phyloP scores from a whole-genome alignment of 2,888 invertebrate species.

The Macroteleia sp. region DNA sequence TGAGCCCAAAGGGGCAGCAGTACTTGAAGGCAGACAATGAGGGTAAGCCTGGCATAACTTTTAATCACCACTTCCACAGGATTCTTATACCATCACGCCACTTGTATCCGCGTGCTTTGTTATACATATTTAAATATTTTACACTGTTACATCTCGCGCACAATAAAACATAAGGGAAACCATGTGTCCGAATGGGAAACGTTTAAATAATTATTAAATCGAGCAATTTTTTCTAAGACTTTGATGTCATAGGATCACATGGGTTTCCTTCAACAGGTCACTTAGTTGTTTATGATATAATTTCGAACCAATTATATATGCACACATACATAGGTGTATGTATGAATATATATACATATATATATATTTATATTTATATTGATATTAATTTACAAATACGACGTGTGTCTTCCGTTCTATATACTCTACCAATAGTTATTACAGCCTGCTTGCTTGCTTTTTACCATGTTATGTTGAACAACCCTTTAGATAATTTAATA shows the following conservation, averaged over 20 bases:
- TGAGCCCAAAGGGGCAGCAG: constrained; percentile 91
- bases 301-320: too few relatives aligned
- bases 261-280: constrained; percentile 21
- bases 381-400: constrained; percentile 7
- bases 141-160: constrained; percentile 41
- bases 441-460: constrained; percentile 80
- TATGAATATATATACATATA: too few relatives aligned
- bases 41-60: constrained; percentile 87
- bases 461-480: constrained; percentile 9
- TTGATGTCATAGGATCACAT: constrained; percentile 10
- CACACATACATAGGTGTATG: too few relatives aligned
- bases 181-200: constrained; percentile 33
- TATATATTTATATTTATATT: constrained; percentile 1
- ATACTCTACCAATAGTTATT: constrained; percentile 70
- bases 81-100: constrained; percentile 76
- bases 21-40: constrained; percentile 93
- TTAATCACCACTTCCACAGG: constrained; percentile 81
- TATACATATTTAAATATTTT: constrained; percentile 41
- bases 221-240: not conserved
- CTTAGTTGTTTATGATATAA: not conserved
- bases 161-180: constrained; percentile 37
- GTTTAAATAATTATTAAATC: constrained; percentile 14
- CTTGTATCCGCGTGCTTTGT: constrained; percentile 65
- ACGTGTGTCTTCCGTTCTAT: constrained; percentile 38
- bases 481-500: too few relatives aligned